Evolutionary conservation across 1,140 invertebrate species (phyloP).

Genomic region (Cotesia vestalis): DNA sequence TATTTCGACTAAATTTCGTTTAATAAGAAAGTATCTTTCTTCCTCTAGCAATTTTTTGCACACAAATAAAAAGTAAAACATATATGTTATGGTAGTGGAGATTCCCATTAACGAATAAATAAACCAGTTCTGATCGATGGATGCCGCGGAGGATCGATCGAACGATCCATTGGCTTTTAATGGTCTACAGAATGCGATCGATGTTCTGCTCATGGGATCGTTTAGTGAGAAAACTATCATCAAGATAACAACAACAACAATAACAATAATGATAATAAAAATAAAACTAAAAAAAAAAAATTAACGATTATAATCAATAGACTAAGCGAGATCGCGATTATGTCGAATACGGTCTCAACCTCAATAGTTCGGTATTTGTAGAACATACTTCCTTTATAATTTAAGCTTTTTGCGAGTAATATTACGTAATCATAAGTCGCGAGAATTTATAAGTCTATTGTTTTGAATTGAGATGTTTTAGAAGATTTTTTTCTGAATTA

Average conservation of each 20-base stretch:
- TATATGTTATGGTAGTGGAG: slow-evolving; percentile 21
- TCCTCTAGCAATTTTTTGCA: background rate
- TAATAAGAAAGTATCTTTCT: background rate
- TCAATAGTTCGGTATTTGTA: slow-evolving; percentile 23
- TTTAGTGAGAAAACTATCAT: too few species aligned
- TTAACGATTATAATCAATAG: too few species aligned
- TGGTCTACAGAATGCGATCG: slow-evolving; percentile 28
- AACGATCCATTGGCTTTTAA: slow-evolving; percentile 25
- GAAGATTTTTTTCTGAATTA: too few species aligned
- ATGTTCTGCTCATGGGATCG: slow-evolving; percentile 20
- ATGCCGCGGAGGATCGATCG: slow-evolving; percentile 21
- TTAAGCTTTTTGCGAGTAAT: background rate
- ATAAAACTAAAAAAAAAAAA: too few species aligned
- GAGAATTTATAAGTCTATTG: too few species aligned
- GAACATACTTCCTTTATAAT: slow-evolving; percentile 10
- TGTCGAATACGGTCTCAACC: slow-evolving; percentile 22
- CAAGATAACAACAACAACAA: background rate
- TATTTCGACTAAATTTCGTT: background rate
- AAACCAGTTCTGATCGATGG: slow-evolving; percentile 46
- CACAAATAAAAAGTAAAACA: background rate
- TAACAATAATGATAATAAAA: slow-evolving; percentile 13
- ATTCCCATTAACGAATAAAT: slow-evolving; percentile 44
- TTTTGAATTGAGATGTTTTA: too few species aligned
- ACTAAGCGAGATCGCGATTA: slow-evolving; percentile 1
- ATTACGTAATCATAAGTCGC: background rate